phyloP scores from a whole-genome alignment of 1,140 invertebrate species.

The Anastrepha ludens region DNA sequence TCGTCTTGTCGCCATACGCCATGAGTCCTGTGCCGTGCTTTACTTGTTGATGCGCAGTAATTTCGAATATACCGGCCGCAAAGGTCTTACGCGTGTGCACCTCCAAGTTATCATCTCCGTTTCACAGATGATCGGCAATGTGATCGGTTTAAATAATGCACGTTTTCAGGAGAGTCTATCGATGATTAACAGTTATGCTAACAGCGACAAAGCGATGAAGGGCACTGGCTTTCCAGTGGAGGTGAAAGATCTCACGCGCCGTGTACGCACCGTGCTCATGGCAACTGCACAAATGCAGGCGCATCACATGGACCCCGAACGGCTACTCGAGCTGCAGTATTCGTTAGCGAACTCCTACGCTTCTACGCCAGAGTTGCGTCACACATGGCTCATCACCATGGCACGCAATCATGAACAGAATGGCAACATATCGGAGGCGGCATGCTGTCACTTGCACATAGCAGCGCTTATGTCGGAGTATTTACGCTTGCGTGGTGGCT shows the following conservation, averaged over 20 bases:
- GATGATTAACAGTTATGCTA: slow-evolving; percentile 93
- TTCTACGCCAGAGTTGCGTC: slow-evolving; percentile 92
- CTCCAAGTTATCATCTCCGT: slow-evolving; percentile 93
- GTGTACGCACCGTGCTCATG: slow-evolving; percentile 94
- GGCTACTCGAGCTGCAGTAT: slow-evolving; percentile 93
- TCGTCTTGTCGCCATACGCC: slow-evolving; percentile 84
- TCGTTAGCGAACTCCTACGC: slow-evolving; percentile 95
- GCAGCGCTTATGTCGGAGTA: slow-evolving; percentile 95
- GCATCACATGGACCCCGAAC: slow-evolving; percentile 91
- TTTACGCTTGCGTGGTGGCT: slow-evolving; percentile 84
- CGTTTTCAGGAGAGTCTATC: slow-evolving; percentile 94
- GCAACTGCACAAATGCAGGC: slow-evolving; percentile 95
- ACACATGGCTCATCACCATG: slow-evolving; percentile 96
- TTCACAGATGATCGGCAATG: slow-evolving; percentile 91
- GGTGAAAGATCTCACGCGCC: slow-evolving; percentile 93
- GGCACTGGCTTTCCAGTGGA: slow-evolving; percentile 89
- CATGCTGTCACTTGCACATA: slow-evolving; percentile 92
- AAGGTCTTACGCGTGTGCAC: slow-evolving; percentile 90
- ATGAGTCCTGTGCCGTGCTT: slow-evolving; percentile 91
- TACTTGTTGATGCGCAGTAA: slow-evolving; percentile 95
- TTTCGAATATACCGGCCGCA: slow-evolving; percentile 90
- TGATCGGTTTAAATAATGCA: slow-evolving; percentile 89
- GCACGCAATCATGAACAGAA: slow-evolving; percentile 88
- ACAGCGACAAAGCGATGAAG: slow-evolving; percentile 95
- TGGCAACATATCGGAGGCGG: slow-evolving; percentile 80